Evolutionary conservation across 1,140 invertebrate genomes (phyloP), one percentile per base, ranked within the genome.

Genomic region (Micrasema minimum): DNA sequence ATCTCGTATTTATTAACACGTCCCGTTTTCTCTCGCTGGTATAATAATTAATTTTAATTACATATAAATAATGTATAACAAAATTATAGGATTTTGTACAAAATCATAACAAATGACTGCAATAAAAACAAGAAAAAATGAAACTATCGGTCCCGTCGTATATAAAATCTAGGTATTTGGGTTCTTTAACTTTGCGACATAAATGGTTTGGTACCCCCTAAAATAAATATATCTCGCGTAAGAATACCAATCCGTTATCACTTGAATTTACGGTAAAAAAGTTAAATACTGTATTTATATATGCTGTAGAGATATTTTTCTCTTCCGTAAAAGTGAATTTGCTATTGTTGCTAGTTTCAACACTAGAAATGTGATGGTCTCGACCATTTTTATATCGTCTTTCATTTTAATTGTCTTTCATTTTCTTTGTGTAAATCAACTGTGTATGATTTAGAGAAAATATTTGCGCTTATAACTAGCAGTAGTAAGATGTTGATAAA

Each of bases 401-500:
- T 59, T 59, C 18, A 31, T 20, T 35, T 20, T 59, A 59, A 59
- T 59, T 59, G 55, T 59, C 55, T 59, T 41, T 59, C 5, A 18
- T 18, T 11, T 51, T 51, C 48, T 12, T 51, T 51, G 1, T 51
- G 48, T 6, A 31, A 31, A 31, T 31, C 26, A 31, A 48, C 14
- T 48, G 46, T 48, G 16, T 26, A 26, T 48, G 7, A 65, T 65
- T 26, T 65, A 37, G 38, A 18, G 18, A 22, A 46, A 31, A 64
- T 46, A 16, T 45, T 45, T 16, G 22, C 20, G 18, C 2, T 37
- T 68, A 50, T 64, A 50, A 68, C 55, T 85, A 85, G 77, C 83
- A 85, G 80, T 85, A 85, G 80, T 83, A 85, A 68, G 81, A 82
- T 69, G 79, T 81, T 62, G 82, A 84, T 74, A 84, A 80, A 77